Conservation (phyloP, 2,888 invertebrate species). For the Theodoxus fluviatilis region DNA sequence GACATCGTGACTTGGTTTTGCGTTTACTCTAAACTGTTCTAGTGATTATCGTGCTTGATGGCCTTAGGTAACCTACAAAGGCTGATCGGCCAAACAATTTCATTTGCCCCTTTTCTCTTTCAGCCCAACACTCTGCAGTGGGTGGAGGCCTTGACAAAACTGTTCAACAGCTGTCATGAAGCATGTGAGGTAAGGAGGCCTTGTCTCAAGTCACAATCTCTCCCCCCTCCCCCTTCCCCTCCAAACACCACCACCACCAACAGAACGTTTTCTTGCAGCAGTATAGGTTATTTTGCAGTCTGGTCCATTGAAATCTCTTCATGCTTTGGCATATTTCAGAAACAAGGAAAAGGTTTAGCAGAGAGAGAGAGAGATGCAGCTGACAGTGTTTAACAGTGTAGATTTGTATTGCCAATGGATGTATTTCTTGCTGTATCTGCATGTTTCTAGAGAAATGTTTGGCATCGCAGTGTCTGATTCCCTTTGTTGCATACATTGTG, state of each 20-base stretch:
- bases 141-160: slow-evolving; percentile 93
- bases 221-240: too few species aligned
- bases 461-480: background rate
- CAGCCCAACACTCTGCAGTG: slow-evolving; percentile 95
- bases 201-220: too few species aligned
- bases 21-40: background rate
- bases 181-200: slow-evolving; percentile 66
- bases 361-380: too few species aligned
- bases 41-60: background rate
- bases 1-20: background rate
- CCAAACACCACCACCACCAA: too few species aligned
- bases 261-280: too few species aligned
- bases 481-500: background rate
- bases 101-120: slow-evolving; percentile 33
- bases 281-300: too few species aligned
- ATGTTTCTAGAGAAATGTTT: background rate
- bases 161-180: slow-evolving; percentile 85
- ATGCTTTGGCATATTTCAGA: too few species aligned
- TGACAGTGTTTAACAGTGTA: too few species aligned
- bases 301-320: too few species aligned
- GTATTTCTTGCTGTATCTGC: too few species aligned
- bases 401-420: too few species aligned
- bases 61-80: background rate
- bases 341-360: too few species aligned
- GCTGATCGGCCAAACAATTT: background rate